These are phyloP conservation scores for Stenopsyche tienmushanensis DNA, from an alignment of 1,140 invertebrate species.

Conservation along the genomic window DNA sequence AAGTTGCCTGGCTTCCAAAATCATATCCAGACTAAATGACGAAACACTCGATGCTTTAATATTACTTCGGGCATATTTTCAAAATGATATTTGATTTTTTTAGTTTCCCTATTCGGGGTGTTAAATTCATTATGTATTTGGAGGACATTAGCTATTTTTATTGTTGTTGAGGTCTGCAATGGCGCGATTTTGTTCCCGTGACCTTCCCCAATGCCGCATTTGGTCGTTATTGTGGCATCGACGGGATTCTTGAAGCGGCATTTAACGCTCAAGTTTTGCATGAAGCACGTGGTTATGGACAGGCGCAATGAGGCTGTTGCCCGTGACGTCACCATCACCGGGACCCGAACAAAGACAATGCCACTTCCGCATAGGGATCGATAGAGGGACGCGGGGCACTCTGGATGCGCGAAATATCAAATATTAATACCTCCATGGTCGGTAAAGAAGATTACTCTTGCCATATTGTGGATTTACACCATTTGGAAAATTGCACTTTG, in stretches of 20 bases:
- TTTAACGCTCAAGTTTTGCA: not conserved
- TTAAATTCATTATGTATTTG: not conserved
- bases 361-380: constrained; percentile 27
- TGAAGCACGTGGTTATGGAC: constrained; percentile 13
- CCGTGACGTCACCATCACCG: not conserved
- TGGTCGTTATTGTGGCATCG: constrained; percentile 3
- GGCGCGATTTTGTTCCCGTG: not conserved
- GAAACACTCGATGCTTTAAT: no score
- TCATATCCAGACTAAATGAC: no score
- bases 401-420: constrained; percentile 1
- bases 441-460: not conserved
- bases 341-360: constrained; percentile 21
- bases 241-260: not conserved
- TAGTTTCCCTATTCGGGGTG: not conserved
- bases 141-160: not conserved
- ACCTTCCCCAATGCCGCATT: constrained; percentile 14
- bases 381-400: constrained; percentile 9
- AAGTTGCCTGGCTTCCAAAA: no score
- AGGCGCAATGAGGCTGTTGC: constrained; percentile 4
- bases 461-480: no score
- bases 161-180: not conserved
- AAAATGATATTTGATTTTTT: not conserved
- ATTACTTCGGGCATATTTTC: not conserved
- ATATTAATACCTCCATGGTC: not conserved
- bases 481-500: no score